These are phyloP conservation scores for Theristus sp. DNA, from an alignment of 2,888 invertebrate genomes.

Conservation along the genomic window DNA sequence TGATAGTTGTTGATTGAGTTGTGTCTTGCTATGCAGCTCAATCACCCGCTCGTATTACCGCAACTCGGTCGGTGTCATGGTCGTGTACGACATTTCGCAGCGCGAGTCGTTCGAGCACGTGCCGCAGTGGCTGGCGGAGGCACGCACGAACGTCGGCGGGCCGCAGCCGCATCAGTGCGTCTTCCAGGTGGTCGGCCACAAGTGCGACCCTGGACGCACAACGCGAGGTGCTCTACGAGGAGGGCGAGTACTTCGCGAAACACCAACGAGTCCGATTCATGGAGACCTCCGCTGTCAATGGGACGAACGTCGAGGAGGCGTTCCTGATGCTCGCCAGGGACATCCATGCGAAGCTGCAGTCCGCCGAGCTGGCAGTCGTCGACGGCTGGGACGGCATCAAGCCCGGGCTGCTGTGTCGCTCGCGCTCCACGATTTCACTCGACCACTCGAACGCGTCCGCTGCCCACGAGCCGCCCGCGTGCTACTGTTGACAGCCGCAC, in stretches of 20 bases:
- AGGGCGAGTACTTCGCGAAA: too few relatives aligned
- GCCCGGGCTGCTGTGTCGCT: constrained; percentile 95
- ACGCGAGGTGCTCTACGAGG: constrained; percentile 33
- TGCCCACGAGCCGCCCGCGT: too few relatives aligned
- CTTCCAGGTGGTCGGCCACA: constrained; percentile 41
- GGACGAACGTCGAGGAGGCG: constrained; percentile 74
- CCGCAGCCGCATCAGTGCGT: constrained; percentile 60
- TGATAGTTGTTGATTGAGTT: too few relatives aligned
- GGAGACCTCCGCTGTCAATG: constrained; percentile 78
- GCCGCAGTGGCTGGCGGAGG: constrained; percentile 87
- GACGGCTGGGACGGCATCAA: too few relatives aligned
- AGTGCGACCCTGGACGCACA: constrained; percentile 22
- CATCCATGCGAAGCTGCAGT: constrained; percentile 55
- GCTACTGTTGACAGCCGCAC: too few relatives aligned
- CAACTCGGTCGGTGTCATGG: constrained; percentile 80
- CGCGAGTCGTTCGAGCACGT: constrained; percentile 68
- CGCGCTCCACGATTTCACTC: too few relatives aligned
- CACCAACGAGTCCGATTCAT: constrained; percentile 67
- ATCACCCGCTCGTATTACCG: constrained; percentile 92
- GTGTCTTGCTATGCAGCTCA: constrained; percentile 45
- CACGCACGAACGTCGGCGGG: constrained; percentile 65
- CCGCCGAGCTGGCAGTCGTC: constrained; percentile 73
- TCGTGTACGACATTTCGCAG: constrained; percentile 62
- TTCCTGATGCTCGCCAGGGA: constrained; percentile 76
- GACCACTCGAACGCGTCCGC: too few relatives aligned